A percentile compares a stretch with the other conserved stretches of the same genome.
Conservation (phyloP, 1,140 invertebrate species). For the Solenopsis invicta region DNA sequence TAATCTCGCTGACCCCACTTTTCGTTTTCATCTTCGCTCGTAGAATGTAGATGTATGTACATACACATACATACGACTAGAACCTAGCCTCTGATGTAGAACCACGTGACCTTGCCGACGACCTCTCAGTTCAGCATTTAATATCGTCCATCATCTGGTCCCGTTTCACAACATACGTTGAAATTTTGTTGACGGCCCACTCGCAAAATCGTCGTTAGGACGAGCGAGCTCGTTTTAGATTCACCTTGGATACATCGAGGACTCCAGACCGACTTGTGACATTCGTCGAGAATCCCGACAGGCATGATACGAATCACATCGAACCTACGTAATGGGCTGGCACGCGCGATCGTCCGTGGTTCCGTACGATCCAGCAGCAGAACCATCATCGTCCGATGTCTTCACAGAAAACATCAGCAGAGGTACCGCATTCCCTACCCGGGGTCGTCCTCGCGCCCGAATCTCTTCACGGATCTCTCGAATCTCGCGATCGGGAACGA, state of each 20-base stretch:
- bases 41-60: no score
- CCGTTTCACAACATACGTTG: constrained; percentile 13
- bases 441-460: neutral
- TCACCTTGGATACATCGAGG: neutral
- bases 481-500: neutral
- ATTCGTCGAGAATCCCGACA: constrained; percentile 86
- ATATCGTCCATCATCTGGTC: constrained; percentile 48
- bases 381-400: constrained; percentile 88
- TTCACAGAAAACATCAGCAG: constrained; percentile 88
- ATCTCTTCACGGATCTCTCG: neutral
- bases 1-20: no score
- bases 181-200: neutral
- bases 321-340: constrained; percentile 89
- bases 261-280: constrained; percentile 43
- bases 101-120: constrained; percentile 84
- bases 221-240: neutral
- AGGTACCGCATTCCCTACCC: constrained; percentile 84
- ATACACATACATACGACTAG: no score
- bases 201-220: neutral
- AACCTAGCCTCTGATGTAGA: neutral
- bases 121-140: constrained; percentile 81
- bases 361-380: constrained; percentile 87
- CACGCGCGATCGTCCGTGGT: constrained; percentile 88
- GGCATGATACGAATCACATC: constrained; percentile 87
- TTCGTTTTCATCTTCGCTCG: neutral